These are phyloP conservation scores for Amblyteles armatorius DNA, from an alignment of 2,888 invertebrate genomes.

Conservation along the genomic window DNA sequence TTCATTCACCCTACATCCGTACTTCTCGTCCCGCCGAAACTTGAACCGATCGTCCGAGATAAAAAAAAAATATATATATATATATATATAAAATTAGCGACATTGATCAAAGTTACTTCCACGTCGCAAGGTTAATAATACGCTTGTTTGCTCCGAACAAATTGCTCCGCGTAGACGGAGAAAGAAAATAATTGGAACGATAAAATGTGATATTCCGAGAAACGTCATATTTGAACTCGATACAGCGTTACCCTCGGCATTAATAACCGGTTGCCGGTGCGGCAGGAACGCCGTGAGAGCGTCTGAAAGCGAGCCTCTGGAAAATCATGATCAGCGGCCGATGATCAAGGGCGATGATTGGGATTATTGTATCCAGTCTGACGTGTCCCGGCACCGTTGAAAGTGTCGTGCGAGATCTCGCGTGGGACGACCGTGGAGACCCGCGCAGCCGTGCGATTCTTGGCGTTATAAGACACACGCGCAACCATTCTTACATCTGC, in stretches of 20 bases:
- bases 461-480: neutral
- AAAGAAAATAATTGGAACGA: conserved; percentile 15
- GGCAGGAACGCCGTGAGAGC: conserved; percentile 14
- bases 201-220: conserved; percentile 18
- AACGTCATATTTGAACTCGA: conserved; percentile 47
- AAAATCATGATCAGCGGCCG: conserved; percentile 64
- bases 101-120: neutral
- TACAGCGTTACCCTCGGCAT: conserved; percentile 31
- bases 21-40: neutral
- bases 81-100: neutral
- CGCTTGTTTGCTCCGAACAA: neutral
- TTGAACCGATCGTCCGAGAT: neutral
- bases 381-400: conserved; percentile 35
- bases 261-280: conserved; percentile 59
- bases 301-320: neutral
- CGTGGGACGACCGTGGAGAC: conserved; percentile 50
- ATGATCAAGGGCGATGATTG: conserved; percentile 61
- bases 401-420: conserved; percentile 39
- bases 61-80: neutral
- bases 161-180: neutral
- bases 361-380: conserved; percentile 8
- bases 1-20: conserved; percentile 47
- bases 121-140: neutral
- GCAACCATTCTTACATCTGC: neutral
- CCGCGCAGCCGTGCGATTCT: neutral